Conservation (phyloP, 2,888 invertebrate genomes). For the Drosophila melanosoma region DNA sequence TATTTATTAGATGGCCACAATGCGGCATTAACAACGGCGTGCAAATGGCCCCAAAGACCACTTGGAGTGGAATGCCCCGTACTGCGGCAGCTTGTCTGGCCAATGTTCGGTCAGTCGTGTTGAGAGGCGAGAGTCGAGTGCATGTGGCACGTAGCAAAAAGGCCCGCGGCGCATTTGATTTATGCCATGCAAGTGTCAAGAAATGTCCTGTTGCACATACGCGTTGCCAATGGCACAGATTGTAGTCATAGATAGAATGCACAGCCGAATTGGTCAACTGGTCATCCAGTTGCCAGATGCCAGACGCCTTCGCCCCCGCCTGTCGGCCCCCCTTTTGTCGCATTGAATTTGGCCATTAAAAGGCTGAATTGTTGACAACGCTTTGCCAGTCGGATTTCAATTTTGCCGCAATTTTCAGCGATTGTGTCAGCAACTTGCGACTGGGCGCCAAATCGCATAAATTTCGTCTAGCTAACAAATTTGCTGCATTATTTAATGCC, state of each 20-base stretch:
- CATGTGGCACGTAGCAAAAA: slow-evolving; percentile 32
- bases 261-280: slow-evolving; percentile 21
- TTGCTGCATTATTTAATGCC: slow-evolving; percentile 73
- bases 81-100: slow-evolving; percentile 21
- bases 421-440: slow-evolving; percentile 68
- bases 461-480: slow-evolving; percentile 64
- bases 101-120: slow-evolving; percentile 13
- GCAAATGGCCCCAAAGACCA: slow-evolving; percentile 63
- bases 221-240: slow-evolving; percentile 57
- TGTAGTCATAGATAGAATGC: slow-evolving; percentile 60
- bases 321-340: slow-evolving; percentile 5
- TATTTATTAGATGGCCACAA: slow-evolving; percentile 74
- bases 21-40: slow-evolving; percentile 60
- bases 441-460: slow-evolving; percentile 55
- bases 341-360: slow-evolving; percentile 54
- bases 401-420: slow-evolving; percentile 66
- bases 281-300: not conserved
- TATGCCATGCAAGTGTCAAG: slow-evolving; percentile 78
- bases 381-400: slow-evolving; percentile 54
- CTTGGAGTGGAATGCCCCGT: slow-evolving; percentile 11
- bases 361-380: slow-evolving; percentile 64
- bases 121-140: slow-evolving; percentile 9
- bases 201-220: slow-evolving; percentile 78
- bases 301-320: not conserved
- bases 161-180: slow-evolving; percentile 75